Base-by-base conservation (phyloP, 35 echinoderm and acorn worm genomes). In the Heliocidaris erythrogramma region DNA sequence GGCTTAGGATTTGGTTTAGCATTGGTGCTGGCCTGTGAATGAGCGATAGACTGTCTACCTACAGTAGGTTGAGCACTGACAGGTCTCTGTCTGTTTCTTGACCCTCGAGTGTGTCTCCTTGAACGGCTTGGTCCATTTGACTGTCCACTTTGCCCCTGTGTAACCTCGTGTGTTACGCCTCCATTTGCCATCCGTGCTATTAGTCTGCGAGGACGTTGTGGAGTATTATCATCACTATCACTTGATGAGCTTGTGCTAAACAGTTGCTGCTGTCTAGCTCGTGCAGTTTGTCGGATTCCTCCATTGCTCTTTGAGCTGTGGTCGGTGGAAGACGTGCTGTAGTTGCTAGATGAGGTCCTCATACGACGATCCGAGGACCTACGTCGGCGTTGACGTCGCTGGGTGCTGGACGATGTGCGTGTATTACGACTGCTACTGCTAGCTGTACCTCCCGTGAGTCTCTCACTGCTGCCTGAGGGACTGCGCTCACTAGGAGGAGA, bases 351-450 rank as follows among this genome's bases (percentile, higher is more conserved):
- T 27, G 91, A 92, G n/a, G 91, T 92, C 48, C 91, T 49, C 91
- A 92, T 92, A 13, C 91, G 91, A 30, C 91, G 91, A 59, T 92
- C 91, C 1, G 91, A 92, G 91, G 91, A 92, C 91, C 91, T 49
- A 13, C 91, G 47, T 59, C 91, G 10, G 91, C 91, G 91, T 59
- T 92, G 91, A 13, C 91, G 47, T 59, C 91, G 48, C 32, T 92
- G 91, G n/a, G 48, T 59, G 4, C 49, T 92, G 48, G 91, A 92
- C 18, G 91, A 92, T 16, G 91, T 92, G 29, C 91, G 47, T 30
- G 91, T 92, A 59, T 92, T 92, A 59, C 91, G 91, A 92, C 91
- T 92, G 91, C 91, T 92, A n/a, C 91, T 92, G 48, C 91, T 92
- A 10, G 31, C 91, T 5, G 91, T 92, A 30, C 91, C 91, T 49